Evolutionary conservation across 2,797 vertebrate species (phyloP), one percentile per base, ranked within the genome.

Genomic region (Phrynocephalus forsythii): DNA sequence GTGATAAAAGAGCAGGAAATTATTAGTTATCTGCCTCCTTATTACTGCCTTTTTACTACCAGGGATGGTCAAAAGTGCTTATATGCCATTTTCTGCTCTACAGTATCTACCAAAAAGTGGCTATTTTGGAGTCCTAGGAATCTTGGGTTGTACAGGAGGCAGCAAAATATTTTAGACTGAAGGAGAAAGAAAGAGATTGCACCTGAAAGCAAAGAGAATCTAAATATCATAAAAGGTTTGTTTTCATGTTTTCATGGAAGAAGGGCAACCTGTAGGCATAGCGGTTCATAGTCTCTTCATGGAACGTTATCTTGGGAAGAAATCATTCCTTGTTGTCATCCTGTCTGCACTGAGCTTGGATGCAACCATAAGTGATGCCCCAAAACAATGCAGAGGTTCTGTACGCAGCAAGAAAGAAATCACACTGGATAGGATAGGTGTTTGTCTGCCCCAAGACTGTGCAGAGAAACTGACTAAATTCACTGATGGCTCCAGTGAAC

Each of bases 191-290:
- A n/a, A 71, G 48, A 56, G 26, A 72, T 30, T 5, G 52, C 52
- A 63, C 56, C 52, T 80, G 63, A 86, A 77, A 67, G 33, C 56
- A 85, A 77, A 69, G 56, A 48, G 63, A 80, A 16, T 63, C 78
- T 80, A 48, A 16, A 38, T 50, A 48, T 28, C 20, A 16, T 18
- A 67, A 9, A 24, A 15, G 11, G 48, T 28, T 60, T 75, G 24
- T 79, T 79, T 80, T 72, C 24, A 69, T 18, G 30, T 30, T 33
- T 33, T 63, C 20, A 63, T 66, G 44, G 30, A 20, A 73, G 69
- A 3, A 81, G 26, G 20, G 66, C 30, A 30, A 38, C 20, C 24
- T 24, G 69, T 18, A 52, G 56, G 38, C 66, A 26, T 50, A 82
- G 72, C 10, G 28, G 79, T 38, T 82, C 20, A 11, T n/a, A 9